Base-by-base conservation (phyloP, 2,797 vertebrate species). In the Chelmon rostratus region DNA sequence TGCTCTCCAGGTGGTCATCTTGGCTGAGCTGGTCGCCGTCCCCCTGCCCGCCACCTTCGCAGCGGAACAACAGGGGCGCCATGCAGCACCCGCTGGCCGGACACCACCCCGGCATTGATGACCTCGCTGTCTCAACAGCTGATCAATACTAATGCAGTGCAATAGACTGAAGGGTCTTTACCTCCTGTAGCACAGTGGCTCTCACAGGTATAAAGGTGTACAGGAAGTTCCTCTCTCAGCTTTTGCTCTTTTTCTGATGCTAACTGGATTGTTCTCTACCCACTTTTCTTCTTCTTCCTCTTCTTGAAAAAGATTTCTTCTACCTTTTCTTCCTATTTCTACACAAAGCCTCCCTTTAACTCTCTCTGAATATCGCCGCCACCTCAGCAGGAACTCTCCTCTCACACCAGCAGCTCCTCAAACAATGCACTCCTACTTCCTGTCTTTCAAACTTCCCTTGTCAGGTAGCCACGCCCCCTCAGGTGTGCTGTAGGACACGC, bases 401-500 rank as follows among this genome's bases (percentile, higher is more conserved):
- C 68, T 62, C 76, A 23, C 69, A 2, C 59, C 58, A 31, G 78
- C 77, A 47, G 82, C 47, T 83, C 59, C 76, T 75, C 69, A 79
- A 62, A 90, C 83, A 90, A 73, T 78, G 28, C 68, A 38, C 25
- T 2, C 8, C 19, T 16, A 85, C 90, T 93, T 93, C 92, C 91
- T 92, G 21, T 38, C 78, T 88, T 49, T 47, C 63, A 71, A 52
- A 77, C 80, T 64, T 82, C 79, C 74, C 68, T 21, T 47, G 57
- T 10, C 47, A 85, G 82, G 76, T 84, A 75, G 80, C 88, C 78
- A 40, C 89, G 7, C 92, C 91, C 75, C 77, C 76, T 73, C 89
- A 93, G 92, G 93, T 93, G 87, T 80, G 70, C 44, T 31, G 23
- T 1, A 33, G 35, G 31, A n/a, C 50, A 76, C 65, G n/a, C 64